Evolutionary conservation across 1,140 invertebrate genomes (phyloP), one percentile per base, ranked within the genome.

Genomic region (Eciton burchellii): DNA sequence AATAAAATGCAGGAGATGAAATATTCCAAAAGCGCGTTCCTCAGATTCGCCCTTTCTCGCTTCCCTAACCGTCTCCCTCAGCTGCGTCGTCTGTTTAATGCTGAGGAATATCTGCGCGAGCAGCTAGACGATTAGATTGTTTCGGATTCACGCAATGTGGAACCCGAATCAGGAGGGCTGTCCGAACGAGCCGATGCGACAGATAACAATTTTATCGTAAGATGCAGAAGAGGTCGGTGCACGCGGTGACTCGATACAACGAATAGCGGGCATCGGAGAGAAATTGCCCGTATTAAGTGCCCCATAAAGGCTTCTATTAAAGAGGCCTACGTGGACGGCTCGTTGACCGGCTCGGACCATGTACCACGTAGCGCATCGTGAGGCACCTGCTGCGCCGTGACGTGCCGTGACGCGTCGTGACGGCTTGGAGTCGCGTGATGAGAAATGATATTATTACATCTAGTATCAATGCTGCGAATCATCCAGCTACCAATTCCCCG

Each of bases 231-330:
- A 68, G 35, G 49, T 45, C 47, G 57, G 68, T 57, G 81, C 60
- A 73, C 52, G 62, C 54, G 84, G 72, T 83, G 68, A 66, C 49
- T 49, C 85, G 77, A 87, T 87, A 81, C 77, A 89, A 85, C 49
- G 84, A 85, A 84, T 68, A 83, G 70, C 76, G 79, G 29, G 87
- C 88, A 88, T 89, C 88, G 89, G 85, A 84, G 87, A 87, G 88
- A 90, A 90, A 90, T 90, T 90, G 89, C 82, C 84, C 84, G 70
- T 90, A 90, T 86, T 89, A 90, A 90, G 86, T 90, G 88, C 84
- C 88, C 85, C 84, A 89, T 90, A 89, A 90, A 90, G 86, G 54
- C 84, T 84, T 86, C 85, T 87, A 89, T 90, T 90, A 90, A 84
- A 87, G 77, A 82, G 81, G 76, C 87, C 35, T 72, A 76, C 52